Evolutionary conservation across 1,140 invertebrate genomes (phyloP).

Genomic region (Drosophila albomicans): DNA sequence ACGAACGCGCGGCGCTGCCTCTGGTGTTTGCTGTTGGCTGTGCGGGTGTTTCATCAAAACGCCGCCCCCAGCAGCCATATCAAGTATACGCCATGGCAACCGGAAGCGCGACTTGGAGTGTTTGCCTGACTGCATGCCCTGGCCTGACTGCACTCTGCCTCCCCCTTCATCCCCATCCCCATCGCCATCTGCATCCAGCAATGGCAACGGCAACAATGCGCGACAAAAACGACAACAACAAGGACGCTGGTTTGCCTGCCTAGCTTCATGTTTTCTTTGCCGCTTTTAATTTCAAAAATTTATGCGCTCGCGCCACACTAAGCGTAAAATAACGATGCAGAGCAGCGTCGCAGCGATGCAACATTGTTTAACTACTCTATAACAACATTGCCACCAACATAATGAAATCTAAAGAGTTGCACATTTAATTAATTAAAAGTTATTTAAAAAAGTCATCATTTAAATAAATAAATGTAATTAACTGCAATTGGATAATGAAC

Average conservation of each 20-base stretch:
- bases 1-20: slow-evolving; percentile 59
- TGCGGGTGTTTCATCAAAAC: slow-evolving; percentile 38
- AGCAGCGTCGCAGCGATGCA: slow-evolving; percentile 54
- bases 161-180: slow-evolving; percentile 45
- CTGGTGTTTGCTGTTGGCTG: not conserved
- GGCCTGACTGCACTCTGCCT: slow-evolving; percentile 48
- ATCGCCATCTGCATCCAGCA: slow-evolving; percentile 38
- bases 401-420: not conserved
- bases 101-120: slow-evolving; percentile 80
- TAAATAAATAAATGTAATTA: too few species aligned
- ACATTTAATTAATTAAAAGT: not conserved
- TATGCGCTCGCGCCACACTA: slow-evolving; percentile 83
- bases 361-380: slow-evolving; percentile 72
- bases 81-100: slow-evolving; percentile 80
- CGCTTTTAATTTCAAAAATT: slow-evolving; percentile 84
- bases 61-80: slow-evolving; percentile 68
- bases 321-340: slow-evolving; percentile 82
- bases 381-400: not conserved
- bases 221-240: slow-evolving; percentile 70
- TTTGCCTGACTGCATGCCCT: slow-evolving; percentile 67
- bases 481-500: too few species aligned
- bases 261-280: slow-evolving; percentile 82
- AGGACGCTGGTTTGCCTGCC: slow-evolving; percentile 73
- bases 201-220: slow-evolving; percentile 62
- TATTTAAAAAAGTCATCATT: too few species aligned